phyloP scores from a whole-genome alignment of 1,140 invertebrate species.

The Mylabris phalerata region DNA sequence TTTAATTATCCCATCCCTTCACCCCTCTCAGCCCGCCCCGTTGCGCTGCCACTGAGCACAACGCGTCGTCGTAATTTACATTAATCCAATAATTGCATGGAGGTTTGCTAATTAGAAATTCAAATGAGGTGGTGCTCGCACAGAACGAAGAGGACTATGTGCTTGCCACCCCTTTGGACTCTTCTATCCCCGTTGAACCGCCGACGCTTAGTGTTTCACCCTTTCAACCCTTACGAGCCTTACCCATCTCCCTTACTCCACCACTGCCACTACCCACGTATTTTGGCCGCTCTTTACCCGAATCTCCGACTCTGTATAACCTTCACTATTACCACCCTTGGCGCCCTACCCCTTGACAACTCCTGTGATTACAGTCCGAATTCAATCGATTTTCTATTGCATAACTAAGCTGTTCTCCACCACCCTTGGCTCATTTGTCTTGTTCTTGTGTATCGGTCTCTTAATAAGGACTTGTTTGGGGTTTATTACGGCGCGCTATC shows the following conservation, averaged over 20 bases:
- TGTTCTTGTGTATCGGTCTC: conserved; percentile 2
- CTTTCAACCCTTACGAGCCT: conserved; percentile 43
- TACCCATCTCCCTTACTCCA: conserved; percentile 29
- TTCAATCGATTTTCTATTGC: conserved; percentile 41
- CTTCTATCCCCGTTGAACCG: conserved; percentile 10
- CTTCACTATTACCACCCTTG: neutral
- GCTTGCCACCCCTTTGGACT: conserved; percentile 34
- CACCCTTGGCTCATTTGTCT: conserved; percentile 7
- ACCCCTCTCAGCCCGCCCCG: conserved; percentile 21
- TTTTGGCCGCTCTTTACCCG: conserved; percentile 19
- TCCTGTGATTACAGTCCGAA: conserved; percentile 38
- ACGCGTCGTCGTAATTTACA: conserved; percentile 80
- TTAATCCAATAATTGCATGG: conserved; percentile 90
- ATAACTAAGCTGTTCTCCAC: conserved; percentile 11
- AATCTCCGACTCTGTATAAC: conserved; percentile 26
- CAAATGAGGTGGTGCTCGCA: conserved; percentile 72
- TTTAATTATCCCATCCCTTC: conserved; percentile 72
- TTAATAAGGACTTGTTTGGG: too few relatives aligned
- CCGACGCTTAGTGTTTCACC: conserved; percentile 28
- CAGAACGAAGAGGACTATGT: conserved; percentile 34
- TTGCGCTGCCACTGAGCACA: conserved; percentile 39
- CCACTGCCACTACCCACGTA: conserved; percentile 23
- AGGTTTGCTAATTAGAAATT: conserved; percentile 87
- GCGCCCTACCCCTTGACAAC: conserved; percentile 17
- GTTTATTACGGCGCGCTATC: too few relatives aligned